These are phyloP conservation scores for Xylota segnis DNA, from an alignment of 2,888 invertebrate genomes.

Conservation along the genomic window DNA sequence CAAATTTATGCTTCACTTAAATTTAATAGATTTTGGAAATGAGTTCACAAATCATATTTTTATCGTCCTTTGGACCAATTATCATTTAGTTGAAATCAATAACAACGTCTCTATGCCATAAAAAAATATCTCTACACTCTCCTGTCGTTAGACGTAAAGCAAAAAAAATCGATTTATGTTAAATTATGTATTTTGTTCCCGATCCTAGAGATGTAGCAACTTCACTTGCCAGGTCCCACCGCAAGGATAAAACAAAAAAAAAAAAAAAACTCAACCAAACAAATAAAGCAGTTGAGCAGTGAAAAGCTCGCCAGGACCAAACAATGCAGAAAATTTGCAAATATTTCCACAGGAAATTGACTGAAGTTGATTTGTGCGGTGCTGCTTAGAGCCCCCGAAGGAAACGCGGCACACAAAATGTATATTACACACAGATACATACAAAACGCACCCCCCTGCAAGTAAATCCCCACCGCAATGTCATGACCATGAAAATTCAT, in stretches of 20 bases:
- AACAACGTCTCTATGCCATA: too few species aligned
- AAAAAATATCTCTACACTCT: too few species aligned
- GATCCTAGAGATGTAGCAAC: neutral
- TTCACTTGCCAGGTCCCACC: conserved; percentile 15
- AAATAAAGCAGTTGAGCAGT: conserved; percentile 36
- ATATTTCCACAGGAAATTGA: conserved; percentile 74
- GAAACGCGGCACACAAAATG: neutral
- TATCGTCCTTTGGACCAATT: too few species aligned
- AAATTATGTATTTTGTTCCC: too few species aligned
- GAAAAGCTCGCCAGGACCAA: conserved; percentile 57
- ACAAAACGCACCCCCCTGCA: neutral
- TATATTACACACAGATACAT: neutral
- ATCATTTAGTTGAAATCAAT: too few species aligned
- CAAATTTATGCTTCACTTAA: too few species aligned
- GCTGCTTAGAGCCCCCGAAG: conserved; percentile 37
- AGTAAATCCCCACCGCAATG: conserved; percentile 1
- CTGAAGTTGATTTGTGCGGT: conserved; percentile 72
- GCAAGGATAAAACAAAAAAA: neutral
- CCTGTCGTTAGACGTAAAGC: too few species aligned
- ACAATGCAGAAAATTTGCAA: conserved; percentile 73
- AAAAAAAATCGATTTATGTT: too few species aligned
- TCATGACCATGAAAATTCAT: conserved; percentile 65
- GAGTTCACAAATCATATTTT: too few species aligned
- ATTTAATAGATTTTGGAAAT: too few species aligned
- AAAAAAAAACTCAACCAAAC: conserved; percentile 22